phyloP scores from a whole-genome alignment of 23 tunicate genomes.

The Styela clava region DNA sequence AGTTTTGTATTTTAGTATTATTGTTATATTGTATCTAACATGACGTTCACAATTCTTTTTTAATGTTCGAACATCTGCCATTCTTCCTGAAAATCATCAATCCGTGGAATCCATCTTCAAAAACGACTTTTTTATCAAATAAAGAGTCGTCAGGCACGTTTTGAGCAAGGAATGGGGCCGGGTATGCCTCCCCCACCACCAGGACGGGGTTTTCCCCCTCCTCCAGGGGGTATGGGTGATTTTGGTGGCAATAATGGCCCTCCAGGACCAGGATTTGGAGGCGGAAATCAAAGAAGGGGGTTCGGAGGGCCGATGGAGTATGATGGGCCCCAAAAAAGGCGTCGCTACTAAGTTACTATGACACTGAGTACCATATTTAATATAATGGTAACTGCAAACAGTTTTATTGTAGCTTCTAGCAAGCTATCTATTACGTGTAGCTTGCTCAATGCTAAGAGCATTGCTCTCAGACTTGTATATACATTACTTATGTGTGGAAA shows the following conservation, averaged over 20 bases:
- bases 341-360: constrained; percentile 34
- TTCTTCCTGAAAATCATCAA: too few relatives aligned
- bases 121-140: not conserved
- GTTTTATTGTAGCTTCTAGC: not conserved
- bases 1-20: too few relatives aligned
- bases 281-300: constrained; percentile 37
- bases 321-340: constrained; percentile 55
- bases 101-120: too few relatives aligned
- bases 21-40: too few relatives aligned
- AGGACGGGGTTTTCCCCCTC: not conserved
- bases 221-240: constrained; percentile 1
- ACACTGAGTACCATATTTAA: not conserved
- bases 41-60: too few relatives aligned
- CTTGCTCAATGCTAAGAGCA: too few relatives aligned
- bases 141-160: constrained; percentile 26
- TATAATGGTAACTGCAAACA: not conserved
- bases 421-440: too few relatives aligned
- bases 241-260: constrained; percentile 1
- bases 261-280: not conserved
- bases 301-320: constrained; percentile 45
- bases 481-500: too few relatives aligned
- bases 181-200: not conserved
- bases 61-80: too few relatives aligned
- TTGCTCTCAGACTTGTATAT: too few relatives aligned
- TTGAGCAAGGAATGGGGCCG: constrained; percentile 10